These are phyloP conservation scores for Murina feae DNA, from an alignment of 2,113 vertebrate species.

Conservation along the genomic window DNA sequence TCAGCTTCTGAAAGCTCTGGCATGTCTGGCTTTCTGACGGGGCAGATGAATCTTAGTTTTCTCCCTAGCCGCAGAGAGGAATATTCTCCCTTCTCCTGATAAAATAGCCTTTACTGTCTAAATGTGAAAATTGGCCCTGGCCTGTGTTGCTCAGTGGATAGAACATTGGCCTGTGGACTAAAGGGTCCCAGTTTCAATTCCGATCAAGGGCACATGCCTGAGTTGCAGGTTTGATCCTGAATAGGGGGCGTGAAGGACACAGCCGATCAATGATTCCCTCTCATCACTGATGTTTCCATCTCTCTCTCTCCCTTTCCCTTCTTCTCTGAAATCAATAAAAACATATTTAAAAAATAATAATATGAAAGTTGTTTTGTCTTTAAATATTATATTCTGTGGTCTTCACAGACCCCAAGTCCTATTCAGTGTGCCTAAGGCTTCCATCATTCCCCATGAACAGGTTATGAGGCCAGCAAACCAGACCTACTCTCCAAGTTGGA, in stretches of 20 bases:
- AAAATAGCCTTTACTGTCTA: neutral
- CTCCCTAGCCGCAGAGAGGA: neutral
- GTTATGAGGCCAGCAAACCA: slow-evolving; percentile 76
- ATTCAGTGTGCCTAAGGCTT: neutral
- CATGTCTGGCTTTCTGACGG: neutral
- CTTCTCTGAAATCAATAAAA: too few relatives aligned
- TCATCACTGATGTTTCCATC: too few relatives aligned
- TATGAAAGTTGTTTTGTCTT: neutral
- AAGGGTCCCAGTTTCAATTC: too few relatives aligned
- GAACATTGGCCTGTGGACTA: too few relatives aligned
- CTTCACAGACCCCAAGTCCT: neutral
- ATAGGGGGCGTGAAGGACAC: too few relatives aligned
- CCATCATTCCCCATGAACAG: neutral
- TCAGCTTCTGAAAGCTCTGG: neutral
- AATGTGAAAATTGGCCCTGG: neutral
- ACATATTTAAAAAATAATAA: too few relatives aligned
- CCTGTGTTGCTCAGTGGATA: too few relatives aligned
- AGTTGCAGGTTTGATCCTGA: too few relatives aligned
- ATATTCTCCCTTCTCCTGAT: neutral
- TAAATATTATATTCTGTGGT: neutral
- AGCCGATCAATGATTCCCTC: too few relatives aligned
- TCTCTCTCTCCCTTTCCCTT: too few relatives aligned
- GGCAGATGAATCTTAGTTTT: neutral
- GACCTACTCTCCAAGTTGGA: slow-evolving; percentile 70
- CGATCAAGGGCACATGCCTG: too few relatives aligned